Evolutionary conservation across 2,888 invertebrate species (phyloP), one percentile per base, ranked within the genome.

Genomic region (Thelaira solivaga): DNA sequence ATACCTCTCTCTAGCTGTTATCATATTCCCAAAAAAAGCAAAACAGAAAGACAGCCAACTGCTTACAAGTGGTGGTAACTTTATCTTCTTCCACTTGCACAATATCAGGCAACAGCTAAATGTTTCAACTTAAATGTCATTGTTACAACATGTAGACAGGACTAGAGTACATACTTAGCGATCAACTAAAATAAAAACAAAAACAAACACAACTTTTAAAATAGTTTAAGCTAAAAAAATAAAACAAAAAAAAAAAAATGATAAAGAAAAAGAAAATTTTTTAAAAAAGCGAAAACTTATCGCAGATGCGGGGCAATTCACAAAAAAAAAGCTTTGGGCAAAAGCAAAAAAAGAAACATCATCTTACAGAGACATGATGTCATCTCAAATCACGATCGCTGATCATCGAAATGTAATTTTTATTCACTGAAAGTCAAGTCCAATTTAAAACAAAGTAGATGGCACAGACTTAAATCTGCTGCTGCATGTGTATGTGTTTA

Each of bases 351-450:
- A 61, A 53, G 29, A 74, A 74, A 61, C 78, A 78, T 74, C 78
- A 78, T 74, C 69, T 78, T 65, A 62, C 67, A 68, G 85, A 86
- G 86, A 85, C 85, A 85, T 85, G 86, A 86, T 87, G 86, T 87
- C 86, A 87, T 86, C 86, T 87, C 81, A 85, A 87, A 87, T 87
- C 86, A 87, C 86, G 86, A 87, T 87, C 86, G 82, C 72, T 73
- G 75, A 79, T 76, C 75, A 79, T 51, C 79, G 79, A 76, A 75
- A 79, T 79, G 78, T 78, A 78, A 78, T 78, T 78, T 78, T 78
- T 74, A 78, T 69, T 78, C 78, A 78, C 74, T 78, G 78, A 74
- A 78, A 78, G 78, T 78, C 78, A 78, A 65, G 74, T 74, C 74
- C 78, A 78, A 78, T 78, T 78, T 78, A 74, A 74, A 41, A 74